These are phyloP conservation scores for Trichonephila inaurata DNA, from an alignment of 1,140 invertebrate species.

Conservation along the genomic window DNA sequence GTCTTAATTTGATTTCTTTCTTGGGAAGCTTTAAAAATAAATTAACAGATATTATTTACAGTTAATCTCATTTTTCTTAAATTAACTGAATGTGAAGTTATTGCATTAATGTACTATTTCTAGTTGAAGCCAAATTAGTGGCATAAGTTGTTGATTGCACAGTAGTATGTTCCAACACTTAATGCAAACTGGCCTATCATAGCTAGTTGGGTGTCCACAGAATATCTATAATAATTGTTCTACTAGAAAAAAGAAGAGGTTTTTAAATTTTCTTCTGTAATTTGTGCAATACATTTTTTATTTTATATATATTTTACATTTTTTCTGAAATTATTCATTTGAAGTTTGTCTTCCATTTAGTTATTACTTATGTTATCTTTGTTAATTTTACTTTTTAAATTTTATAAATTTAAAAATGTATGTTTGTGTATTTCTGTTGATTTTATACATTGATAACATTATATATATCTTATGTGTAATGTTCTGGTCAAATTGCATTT, in stretches of 20 bases:
- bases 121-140: neutral
- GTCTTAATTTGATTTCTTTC: no score
- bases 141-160: neutral
- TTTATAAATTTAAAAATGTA: no score
- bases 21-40: no score
- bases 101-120: neutral
- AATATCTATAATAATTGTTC: neutral
- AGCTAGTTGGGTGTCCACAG: neutral
- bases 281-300: neutral
- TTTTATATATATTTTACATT: neutral
- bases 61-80: no score
- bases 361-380: neutral
- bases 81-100: neutral
- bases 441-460: no score
- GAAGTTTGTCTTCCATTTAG: neutral
- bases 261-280: neutral
- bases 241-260: neutral
- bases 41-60: no score
- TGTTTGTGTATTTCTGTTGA: no score
- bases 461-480: neutral
- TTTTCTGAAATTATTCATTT: no score
- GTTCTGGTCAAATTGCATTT: neutral
- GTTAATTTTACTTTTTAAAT: no score
- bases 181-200: neutral
- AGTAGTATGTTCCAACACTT: neutral